phyloP scores from a whole-genome alignment of 2,888 invertebrate species.

The Leptopilina syphax region DNA sequence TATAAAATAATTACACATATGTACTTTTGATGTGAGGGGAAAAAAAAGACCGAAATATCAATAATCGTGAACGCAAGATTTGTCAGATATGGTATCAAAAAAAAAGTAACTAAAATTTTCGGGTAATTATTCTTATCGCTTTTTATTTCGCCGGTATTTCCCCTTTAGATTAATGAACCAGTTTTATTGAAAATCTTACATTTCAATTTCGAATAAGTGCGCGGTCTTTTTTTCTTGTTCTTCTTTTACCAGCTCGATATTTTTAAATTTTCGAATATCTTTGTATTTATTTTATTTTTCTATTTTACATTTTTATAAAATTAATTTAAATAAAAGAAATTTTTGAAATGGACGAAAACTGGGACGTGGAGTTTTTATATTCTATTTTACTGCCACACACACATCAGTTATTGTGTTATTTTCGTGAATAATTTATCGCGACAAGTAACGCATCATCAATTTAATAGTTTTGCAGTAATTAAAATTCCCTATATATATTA shows the following conservation, averaged over 20 bases:
- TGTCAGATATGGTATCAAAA: neutral
- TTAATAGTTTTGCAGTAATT: conserved; percentile 2
- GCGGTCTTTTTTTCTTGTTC: neutral
- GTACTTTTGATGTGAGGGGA: neutral
- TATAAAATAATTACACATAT: neutral
- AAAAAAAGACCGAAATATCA: neutral
- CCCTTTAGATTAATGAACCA: conserved; percentile 1
- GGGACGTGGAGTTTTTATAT: too few species aligned
- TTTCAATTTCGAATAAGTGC: conserved; percentile 11
- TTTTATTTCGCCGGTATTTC: conserved; percentile 21
- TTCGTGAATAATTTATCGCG: too few species aligned
- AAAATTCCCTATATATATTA: neutral
- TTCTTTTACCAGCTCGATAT: neutral
- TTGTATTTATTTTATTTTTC: too few species aligned
- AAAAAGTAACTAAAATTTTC: neutral
- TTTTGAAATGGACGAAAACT: too few species aligned
- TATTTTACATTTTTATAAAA: too few species aligned
- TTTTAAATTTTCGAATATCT: neutral
- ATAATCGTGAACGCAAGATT: neutral
- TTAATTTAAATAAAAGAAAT: too few species aligned
- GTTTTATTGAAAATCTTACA: conserved; percentile 36
- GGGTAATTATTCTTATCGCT: conserved; percentile 1
- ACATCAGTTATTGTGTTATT: too few species aligned
- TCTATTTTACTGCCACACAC: too few species aligned
- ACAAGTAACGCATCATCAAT: neutral